Percentiles rank a stretch among this genome's conserved stretches.
phyloP scores from a whole-genome alignment of 2,113 vertebrate species.

The Actenoides lindsayi region DNA sequence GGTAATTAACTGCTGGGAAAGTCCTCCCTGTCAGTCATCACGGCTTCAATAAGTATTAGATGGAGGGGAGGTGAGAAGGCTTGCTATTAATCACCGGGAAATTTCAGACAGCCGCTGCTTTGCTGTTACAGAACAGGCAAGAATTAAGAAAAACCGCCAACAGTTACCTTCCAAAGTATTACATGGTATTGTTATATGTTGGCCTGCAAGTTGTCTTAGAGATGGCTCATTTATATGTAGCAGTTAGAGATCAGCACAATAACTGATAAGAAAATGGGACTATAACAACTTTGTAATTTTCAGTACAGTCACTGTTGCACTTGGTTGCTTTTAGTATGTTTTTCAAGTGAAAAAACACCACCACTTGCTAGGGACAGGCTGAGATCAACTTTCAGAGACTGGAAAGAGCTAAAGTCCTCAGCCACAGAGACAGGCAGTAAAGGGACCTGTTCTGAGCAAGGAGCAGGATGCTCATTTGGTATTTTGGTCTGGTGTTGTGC shows the following conservation, averaged over 20 bases:
- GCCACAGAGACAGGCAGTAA: background rate
- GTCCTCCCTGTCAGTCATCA: background rate
- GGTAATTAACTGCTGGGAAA: background rate
- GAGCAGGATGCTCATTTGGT: background rate
- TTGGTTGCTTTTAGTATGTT: background rate
- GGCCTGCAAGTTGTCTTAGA: background rate
- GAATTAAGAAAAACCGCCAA: background rate
- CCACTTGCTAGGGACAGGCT: background rate
- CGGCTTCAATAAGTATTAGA: background rate
- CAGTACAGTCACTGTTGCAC: background rate
- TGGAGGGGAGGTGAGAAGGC: background rate
- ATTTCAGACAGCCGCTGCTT: constrained; percentile 15
- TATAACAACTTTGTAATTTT: background rate
- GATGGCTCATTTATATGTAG: background rate
- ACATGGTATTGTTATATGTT: background rate
- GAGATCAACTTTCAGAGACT: background rate
- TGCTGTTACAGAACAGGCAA: background rate
- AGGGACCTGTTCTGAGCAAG: background rate
- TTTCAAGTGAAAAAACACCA: background rate
- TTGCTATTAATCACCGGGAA: constrained; percentile 14
- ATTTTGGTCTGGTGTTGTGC: background rate
- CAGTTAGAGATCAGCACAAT: background rate
- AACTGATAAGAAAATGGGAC: background rate
- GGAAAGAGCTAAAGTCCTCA: background rate
- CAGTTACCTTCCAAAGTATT: background rate